Evolutionary conservation across 92 coral and sea anemone genomes (phyloP).

Genomic region (Parazoanthus darwini): DNA sequence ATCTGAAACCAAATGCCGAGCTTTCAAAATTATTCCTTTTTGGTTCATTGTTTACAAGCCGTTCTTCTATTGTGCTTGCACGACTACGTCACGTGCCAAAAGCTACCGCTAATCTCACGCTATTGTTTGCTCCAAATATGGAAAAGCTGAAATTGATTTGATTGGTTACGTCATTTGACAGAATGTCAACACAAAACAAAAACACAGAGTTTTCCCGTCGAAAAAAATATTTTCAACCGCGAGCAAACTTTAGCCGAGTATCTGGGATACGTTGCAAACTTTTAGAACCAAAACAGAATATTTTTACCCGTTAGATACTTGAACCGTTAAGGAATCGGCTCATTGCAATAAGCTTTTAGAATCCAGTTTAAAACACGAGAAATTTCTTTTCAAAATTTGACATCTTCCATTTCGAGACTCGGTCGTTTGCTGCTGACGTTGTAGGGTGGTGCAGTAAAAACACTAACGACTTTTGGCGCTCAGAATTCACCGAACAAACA

Average conservation of each 20-base stretch:
- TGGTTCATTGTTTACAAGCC: conserved; percentile 26
- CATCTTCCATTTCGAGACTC: conserved; percentile 2
- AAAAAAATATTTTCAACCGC: conserved; percentile 48
- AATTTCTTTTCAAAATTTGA: conserved; percentile 5
- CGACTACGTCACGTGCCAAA: conserved; percentile 41
- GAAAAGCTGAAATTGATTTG: conserved; percentile 59
- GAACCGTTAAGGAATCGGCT: neutral
- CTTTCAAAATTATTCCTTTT: conserved; percentile 4
- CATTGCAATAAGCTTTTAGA: neutral
- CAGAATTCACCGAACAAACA: conserved; percentile 25
- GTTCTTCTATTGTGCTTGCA: neutral
- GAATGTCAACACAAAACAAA: conserved; percentile 96
- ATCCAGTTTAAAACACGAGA: neutral
- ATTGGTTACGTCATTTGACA: conserved; percentile 90
- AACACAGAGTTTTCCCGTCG: conserved; percentile 88
- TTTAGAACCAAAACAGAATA: neutral
- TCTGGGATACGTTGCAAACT: conserved; percentile 28
- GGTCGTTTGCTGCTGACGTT: conserved; percentile 39
- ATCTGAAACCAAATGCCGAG: neutral
- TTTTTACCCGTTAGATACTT: neutral
- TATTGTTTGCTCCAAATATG: conserved; percentile 68
- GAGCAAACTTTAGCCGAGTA: conserved; percentile 28
- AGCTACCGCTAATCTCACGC: conserved; percentile 40
- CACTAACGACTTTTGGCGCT: conserved; percentile 45
- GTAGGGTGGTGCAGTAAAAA: conserved; percentile 47